Base-by-base conservation (phyloP, 2,888 invertebrate genomes). In the Eumerus sabulonum region DNA sequence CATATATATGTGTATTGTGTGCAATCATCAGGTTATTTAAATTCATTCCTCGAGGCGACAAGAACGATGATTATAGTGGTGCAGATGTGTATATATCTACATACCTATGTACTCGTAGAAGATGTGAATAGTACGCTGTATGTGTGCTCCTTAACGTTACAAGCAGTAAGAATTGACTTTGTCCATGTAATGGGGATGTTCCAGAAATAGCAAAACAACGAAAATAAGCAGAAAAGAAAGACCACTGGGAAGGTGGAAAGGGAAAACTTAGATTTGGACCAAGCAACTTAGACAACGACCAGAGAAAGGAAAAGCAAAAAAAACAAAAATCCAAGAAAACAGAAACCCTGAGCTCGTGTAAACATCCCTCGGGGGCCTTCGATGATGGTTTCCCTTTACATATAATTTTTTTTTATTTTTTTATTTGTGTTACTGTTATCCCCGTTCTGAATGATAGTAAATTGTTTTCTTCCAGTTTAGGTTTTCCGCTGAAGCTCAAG, bases 401-500 rank as follows among this genome's bases (percentile, higher is more conserved):
- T 27, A 27, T 27, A 18, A 40, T 42, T 17, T 19, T 35, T 63
- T 53, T 19, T 45, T 38, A 44, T 44, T 27, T 27, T 4, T 27
- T 35, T 63, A 44, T 13, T 36, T 38, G 36, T 35, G 12, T 7
- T 13, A 9, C 36, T 9, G 1, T 1, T 57, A 53, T 45, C 45
- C 42, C 53, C 48, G 38, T 60, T 60, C 60, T 54, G 72, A 56
- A 67, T 67, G 76, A 77, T 72, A 71, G 71, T 71, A 72, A 77
- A 77, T 77, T 77, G 71, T 77, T 72, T 77, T 77, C 72, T 56
- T 77, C 72, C 72, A 60, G 76, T 71, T 77, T 72, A 72, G 76
- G 48, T 71, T 60, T 66, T 63, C 71, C 76, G 62, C 62, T 67
- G 4, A 16, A 38, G 7, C 17, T 16, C 11, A n/a, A 7, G 17